Base-by-base conservation (phyloP, 2,888 invertebrate genomes). In the Protophormia terraenovae region DNA sequence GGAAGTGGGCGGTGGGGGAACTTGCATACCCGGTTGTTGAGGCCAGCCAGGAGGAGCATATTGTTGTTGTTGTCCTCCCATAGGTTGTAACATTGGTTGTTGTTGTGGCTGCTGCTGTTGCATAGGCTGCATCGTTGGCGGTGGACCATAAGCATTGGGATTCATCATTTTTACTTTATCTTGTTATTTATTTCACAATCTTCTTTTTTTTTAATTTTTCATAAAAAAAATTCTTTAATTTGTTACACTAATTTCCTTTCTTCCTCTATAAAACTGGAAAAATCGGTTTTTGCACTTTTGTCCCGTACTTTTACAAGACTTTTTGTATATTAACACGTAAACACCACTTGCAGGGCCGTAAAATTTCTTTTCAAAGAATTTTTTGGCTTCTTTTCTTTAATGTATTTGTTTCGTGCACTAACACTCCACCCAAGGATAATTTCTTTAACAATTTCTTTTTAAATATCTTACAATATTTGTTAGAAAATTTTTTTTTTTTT, bases 71-170 rank as follows among this genome's bases (percentile, higher is more conserved):
- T 86, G 88, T 2, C 80, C 77, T 58, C 81, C 78, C 47, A 78
- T 32, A 19, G 81, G 47, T 22, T 69, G 55, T 55, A 81, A 78
- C 50, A 60, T 71, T 60, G 41, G 64, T 19, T 50, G 67, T 53
- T 64, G 79, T 38, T 67, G 76, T 53, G 62, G 84, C 88, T 58
- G 76, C 50, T 75, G 73, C 22, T 45, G 76, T 64, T 73, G 86
- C 88, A 60, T 55, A 41, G 87, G 89, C 76, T 90, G 90, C 85
- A 90, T 90, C 75, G 88, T 89, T 78, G 91, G 92, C 87, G 92
- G 92, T 16, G 90, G 90, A 84, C 92, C 91, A 83, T 91, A 92
- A 83, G 90, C 88, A 85, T 92, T 91, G 24, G 92, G 91, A 88
- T 92, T 93, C 90, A 91, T 90, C 22, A 83, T 87, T 53, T 62